Base-by-base conservation (phyloP, 1,140 invertebrate genomes). In the Telenomus remus region DNA sequence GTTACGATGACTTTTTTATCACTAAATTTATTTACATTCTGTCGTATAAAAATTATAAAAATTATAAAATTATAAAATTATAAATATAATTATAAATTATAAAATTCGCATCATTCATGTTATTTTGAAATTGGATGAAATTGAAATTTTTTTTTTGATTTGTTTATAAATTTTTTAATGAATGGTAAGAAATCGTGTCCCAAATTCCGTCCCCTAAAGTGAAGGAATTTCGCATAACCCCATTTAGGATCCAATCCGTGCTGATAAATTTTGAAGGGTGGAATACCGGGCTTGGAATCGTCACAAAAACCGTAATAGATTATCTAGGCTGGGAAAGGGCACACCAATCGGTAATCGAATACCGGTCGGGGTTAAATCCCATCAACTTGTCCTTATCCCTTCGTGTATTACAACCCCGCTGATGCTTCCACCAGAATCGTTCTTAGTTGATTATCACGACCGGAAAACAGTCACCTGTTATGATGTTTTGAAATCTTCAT, bases 291-390 rank as follows among this genome's bases (percentile, higher is more conserved):
- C 61, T n/a, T 44, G 59, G 73, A 66, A 68, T 79, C 54, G 60
- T 65, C 64, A 79, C 78, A 83, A 83, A 82, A 83, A 83, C 80
- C 76, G 72, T 85, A 85, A 85, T 85, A 79, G 84, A 85, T 85
- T 85, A 84, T 85, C 83, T 66, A 6, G 19, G 61, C 44, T 19
- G 63, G 65, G 75, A 71, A 78, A 63, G 75, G 61, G 61, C 55
- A 61, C 61, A 49, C 71, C 70, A 63, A 82, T 84, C 80, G 78
- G 80, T 84, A 85, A 84, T 85, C 79, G 82, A 85, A 85, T 85
- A 84, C 79, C 80, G 80, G 80, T 82, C 81, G 81, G 82, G 81
- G 81, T 85, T 85, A 83, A 83, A 84, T 84, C 80, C 84, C 78
- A 84, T 85, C 84, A 81, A 82, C 76, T 80, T 76, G 66, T 82